These are phyloP conservation scores for Monopis laevigella DNA, from an alignment of 2,888 invertebrate species.

Conservation along the genomic window DNA sequence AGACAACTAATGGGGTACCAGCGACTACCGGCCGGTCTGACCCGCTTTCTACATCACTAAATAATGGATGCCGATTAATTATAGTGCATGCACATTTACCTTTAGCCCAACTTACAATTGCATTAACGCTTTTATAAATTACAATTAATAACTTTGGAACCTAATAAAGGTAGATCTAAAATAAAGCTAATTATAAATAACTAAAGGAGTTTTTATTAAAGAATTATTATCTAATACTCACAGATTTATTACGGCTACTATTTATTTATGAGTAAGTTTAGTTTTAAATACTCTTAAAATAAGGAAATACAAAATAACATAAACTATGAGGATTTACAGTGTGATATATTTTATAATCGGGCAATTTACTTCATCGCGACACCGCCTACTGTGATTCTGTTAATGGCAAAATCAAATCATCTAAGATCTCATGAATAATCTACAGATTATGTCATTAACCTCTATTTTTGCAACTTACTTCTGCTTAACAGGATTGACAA, in stretches of 20 bases:
- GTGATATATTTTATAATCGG: background rate
- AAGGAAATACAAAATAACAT: background rate
- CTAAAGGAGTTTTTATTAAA: background rate
- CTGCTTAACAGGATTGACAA: slow-evolving; percentile 13
- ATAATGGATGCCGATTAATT: slow-evolving; percentile 53
- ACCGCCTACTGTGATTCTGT: slow-evolving; percentile 7
- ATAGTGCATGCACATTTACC: slow-evolving; percentile 11
- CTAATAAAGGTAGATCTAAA: background rate
- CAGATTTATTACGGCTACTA: background rate
- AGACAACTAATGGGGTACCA: slow-evolving; percentile 2
- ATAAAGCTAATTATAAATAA: too few relatives aligned
- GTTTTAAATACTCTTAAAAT: too few relatives aligned
- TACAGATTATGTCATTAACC: slow-evolving; percentile 25
- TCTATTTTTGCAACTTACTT: slow-evolving; percentile 13
- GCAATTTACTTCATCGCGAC: slow-evolving; percentile 2
- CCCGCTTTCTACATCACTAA: slow-evolving; percentile 43
- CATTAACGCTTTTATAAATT: slow-evolving; percentile 21
- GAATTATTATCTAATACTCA: background rate
- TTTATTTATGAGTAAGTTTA: too few relatives aligned
- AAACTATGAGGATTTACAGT: background rate
- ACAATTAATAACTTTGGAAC: slow-evolving; percentile 10
- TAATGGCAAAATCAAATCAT: slow-evolving; percentile 7
- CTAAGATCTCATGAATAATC: slow-evolving; percentile 18
- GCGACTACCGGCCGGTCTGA: slow-evolving; percentile 34
- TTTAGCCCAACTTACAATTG: slow-evolving; percentile 24